Evolutionary conservation across 2,797 vertebrate genomes (phyloP), one percentile per base, ranked within the genome.

Genomic region (Decapterus maruadsi): DNA sequence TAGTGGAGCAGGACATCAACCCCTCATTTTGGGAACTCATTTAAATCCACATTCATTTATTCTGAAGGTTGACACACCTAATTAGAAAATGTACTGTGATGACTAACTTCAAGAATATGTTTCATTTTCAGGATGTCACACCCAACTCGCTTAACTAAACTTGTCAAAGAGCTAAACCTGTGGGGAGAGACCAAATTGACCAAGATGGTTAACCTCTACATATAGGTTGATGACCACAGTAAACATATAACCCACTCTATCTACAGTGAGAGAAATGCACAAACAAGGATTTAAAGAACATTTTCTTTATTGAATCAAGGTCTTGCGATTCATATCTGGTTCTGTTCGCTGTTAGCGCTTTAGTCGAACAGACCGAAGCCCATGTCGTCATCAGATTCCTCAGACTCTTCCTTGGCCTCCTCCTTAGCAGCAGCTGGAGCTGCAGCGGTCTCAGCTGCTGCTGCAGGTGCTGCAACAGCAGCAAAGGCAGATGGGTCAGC

Each of bases 311-410:
- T 94, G 75, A 91, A 82, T 83, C 78, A 26, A 22, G 67, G 14
- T 85, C 0, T 83, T 74, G 60, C 42, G 70, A 84, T 22, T 89
- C 68, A 20, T 66, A 75, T 34, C 0, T 48, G 3, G 42, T 64
- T 85, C 68, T 5, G 65, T 68, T 89, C 1, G 11, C 61, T 68
- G 69, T 50, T 17, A n/a, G n/a, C n/a, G n/a, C n/a, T 26, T 93
- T 95, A 98, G 91, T 99, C 97, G 3, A 99, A 99, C 53, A 99
- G 96, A 72, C 97, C 96, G 0, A 99, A 99, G 81, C 98, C 97
- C 97, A 99, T 98, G 92, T 99, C 97, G 2, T 97, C 97, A 0
- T 99, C 97, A 0, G 97, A 98, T 82, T 97, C 97, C 74, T 98
- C 97, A 0, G 97, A 97, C 75, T 99, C 98, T n/a, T 98, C 97